These are phyloP conservation scores for Cyprinodon brontotheroides DNA, from an alignment of 2,113 vertebrate genomes.

Conservation along the genomic window DNA sequence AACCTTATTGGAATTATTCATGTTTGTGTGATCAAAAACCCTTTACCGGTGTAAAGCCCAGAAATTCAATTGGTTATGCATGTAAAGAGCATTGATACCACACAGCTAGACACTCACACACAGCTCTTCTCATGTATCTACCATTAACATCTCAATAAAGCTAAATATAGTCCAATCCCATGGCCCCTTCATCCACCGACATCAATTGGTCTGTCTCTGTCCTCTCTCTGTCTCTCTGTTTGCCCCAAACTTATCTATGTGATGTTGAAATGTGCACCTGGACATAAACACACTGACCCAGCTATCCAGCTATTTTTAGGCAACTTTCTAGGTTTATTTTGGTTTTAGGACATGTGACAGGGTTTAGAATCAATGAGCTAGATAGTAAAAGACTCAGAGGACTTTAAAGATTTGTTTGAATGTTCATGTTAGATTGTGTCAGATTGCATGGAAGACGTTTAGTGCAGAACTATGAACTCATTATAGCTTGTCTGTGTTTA, in stretches of 20 bases:
- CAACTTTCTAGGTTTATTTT: background rate
- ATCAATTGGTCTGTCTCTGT: constrained; percentile 70
- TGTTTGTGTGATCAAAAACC: constrained; percentile 50
- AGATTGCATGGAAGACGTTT: background rate
- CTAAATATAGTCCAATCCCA: constrained; percentile 72
- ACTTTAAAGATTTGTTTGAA: background rate
- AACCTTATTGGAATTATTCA: constrained; percentile 39
- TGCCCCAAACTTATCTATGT: constrained; percentile 44
- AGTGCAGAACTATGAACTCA: background rate
- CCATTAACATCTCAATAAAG: constrained; percentile 77
- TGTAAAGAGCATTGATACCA: constrained; percentile 7
- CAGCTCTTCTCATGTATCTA: constrained; percentile 62
- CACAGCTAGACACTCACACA: constrained; percentile 30
- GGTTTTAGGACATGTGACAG: background rate
- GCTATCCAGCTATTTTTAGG: constrained; percentile 17
- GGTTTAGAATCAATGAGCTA: background rate
- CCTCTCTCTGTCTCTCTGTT: constrained; percentile 37
- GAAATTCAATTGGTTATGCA: constrained; percentile 27
- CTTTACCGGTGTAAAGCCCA: constrained; percentile 15
- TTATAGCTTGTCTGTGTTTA: background rate
- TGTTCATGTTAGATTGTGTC: background rate
- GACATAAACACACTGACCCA: constrained; percentile 39
- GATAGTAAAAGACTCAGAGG: background rate
- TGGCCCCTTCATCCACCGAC: constrained; percentile 66
- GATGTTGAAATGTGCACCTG: constrained; percentile 25